Evolutionary conservation across 2,113 vertebrate species (phyloP), one percentile per base, ranked within the genome.

Genomic region (Burhinus bistriatus): DNA sequence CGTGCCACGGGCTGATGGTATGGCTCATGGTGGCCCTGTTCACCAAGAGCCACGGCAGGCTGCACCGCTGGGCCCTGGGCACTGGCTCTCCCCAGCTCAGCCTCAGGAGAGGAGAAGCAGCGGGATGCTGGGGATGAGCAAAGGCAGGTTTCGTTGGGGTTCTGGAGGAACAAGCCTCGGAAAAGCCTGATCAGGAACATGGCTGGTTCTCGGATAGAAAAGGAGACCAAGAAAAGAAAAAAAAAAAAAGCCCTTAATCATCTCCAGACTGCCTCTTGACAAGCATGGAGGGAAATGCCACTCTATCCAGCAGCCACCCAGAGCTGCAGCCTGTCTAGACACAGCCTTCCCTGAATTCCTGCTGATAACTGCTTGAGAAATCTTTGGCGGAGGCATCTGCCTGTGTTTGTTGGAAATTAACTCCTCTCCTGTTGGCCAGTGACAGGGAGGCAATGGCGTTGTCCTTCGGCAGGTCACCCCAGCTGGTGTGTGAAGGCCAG

Each of bases 281-380:
- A 97, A 96, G 93, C 14, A 1, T 57, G 47, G 89, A 97, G 94
- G 95, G 89, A 97, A 96, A 97, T 65, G 91, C 80, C 91, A 78
- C 84, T 87, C 61, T n/a, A 22, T 75, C 89, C 89, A 87, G 81
- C 92, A 75, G 93, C 85, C 81, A 96, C 87, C 92, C 96, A 32
- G 13, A 62, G 52, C 85, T 92, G 91, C 91, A 98, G 95, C 95
- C 91, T 95, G 97, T 98, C 97, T 98, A 98, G 98, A 98, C 98
- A 95, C 92, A 96, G 87, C 94, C 89, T 90, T 96, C 89, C 76
- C 91, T 34, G 0, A 90, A 95, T 96, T 96, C 94, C 92, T 95
- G 90, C 65, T 84, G 93, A 94, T 94, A 90, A 68, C 70, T 96
- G 78, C 83, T 70, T 76, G 55, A 91, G 91, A 76, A 36, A 91